phyloP scores from a whole-genome alignment of 2,888 invertebrate species.

The Troides oblongomaculatus region DNA sequence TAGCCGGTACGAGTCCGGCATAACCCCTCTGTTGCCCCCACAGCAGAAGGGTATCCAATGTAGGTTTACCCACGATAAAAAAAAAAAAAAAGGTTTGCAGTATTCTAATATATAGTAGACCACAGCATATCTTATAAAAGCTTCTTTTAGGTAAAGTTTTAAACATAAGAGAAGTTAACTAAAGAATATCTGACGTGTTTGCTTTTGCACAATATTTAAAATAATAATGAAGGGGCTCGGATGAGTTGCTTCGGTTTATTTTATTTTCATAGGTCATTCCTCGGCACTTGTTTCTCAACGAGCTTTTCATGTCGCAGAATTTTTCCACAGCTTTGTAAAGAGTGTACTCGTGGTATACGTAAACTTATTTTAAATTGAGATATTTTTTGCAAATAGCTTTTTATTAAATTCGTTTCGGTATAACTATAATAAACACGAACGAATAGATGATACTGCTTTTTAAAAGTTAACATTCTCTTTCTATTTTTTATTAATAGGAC shows the following conservation, averaged over 20 bases:
- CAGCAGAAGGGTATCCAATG: too few species aligned
- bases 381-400: constrained; percentile 17
- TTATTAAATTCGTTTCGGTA: constrained; percentile 4
- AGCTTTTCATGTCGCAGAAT: constrained; percentile 26
- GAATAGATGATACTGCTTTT: background rate
- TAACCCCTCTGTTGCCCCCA: too few species aligned
- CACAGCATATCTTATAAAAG: too few species aligned
- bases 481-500: too few species aligned
- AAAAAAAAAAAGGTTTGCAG: too few species aligned
- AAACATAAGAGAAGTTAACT: background rate
- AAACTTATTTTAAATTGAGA: constrained; percentile 7
- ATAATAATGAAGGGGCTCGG: constrained; percentile 49
- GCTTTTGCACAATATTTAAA: constrained; percentile 4
- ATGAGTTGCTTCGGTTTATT: constrained; percentile 45
- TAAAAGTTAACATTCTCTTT: background rate
- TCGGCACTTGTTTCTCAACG: constrained; percentile 28
- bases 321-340: constrained; percentile 25
- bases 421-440: background rate
- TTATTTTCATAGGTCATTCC: constrained; percentile 30
- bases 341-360: constrained; percentile 15
- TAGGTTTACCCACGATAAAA: too few species aligned
- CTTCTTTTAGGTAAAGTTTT: too few species aligned
- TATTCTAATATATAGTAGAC: too few species aligned
- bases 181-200: background rate
- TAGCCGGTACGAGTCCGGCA: too few species aligned